Evolutionary conservation across 2,113 vertebrate species (phyloP).

Genomic region (Thoracochromis brauschi): DNA sequence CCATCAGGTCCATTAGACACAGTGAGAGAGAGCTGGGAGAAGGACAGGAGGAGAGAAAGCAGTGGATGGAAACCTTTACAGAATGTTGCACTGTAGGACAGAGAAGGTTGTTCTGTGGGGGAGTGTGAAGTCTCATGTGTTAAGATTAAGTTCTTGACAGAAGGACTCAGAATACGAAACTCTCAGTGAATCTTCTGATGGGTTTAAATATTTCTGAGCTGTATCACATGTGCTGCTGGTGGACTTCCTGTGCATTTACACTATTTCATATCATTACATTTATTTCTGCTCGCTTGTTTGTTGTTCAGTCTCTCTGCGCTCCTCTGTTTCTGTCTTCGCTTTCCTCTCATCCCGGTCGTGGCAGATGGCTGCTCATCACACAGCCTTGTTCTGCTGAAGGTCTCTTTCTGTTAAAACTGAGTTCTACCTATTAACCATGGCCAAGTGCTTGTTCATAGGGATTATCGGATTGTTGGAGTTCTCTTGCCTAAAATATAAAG

Average conservation of each 20-base stretch:
- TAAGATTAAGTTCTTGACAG: not conserved
- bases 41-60: not conserved
- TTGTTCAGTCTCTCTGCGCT: not conserved
- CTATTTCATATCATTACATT: not conserved
- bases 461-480: not conserved
- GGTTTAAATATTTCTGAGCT: not conserved
- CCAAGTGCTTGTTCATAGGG: not conserved
- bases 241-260: not conserved
- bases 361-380: not conserved
- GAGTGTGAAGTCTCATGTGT: not conserved
- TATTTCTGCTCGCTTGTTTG: not conserved
- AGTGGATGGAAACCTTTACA: not conserved
- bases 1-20: conserved; percentile 33
- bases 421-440: not conserved
- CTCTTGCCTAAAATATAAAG: not conserved
- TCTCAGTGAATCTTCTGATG: not conserved
- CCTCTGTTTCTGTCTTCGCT: not conserved
- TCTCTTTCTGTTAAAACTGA: not conserved
- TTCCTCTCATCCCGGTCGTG: not conserved
- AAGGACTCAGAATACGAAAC: not conserved
- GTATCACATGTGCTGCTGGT: not conserved
- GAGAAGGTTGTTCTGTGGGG: not conserved
- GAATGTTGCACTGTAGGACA: not conserved
- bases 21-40: not conserved
- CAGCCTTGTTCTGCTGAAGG: not conserved